Base-by-base conservation (phyloP, 2,888 invertebrate species). In the Cryptocephalus primarius region DNA sequence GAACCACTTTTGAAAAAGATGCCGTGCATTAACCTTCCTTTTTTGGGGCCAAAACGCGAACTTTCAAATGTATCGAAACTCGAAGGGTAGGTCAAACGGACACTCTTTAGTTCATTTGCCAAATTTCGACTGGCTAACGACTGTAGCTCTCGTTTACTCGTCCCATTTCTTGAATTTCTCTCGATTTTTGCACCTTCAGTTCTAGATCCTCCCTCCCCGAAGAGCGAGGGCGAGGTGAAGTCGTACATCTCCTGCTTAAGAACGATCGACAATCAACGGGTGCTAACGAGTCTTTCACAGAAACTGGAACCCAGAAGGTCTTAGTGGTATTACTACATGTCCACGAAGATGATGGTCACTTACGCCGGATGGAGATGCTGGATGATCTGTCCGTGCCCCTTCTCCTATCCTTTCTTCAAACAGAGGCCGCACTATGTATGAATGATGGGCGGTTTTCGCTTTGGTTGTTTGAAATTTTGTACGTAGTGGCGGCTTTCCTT, bases 221-320 rank as follows among this genome's bases (percentile, higher is more conserved):
- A 84, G 63, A 80, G 80, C 60, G 81, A 83, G 61, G 75, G 76
- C 40, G 84, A 85, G 63, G 78, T 83, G 31, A 76, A 79, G 53
- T 73, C 79, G 10, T 85, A 83, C 67, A 80, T 85, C 54, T 77
- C 82, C 60, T 82, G 83, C 65, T 73, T 88, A 58, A 75, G 83
- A 57, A 82, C 84, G 44, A 85, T 88, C 61, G 88, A 89, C 72
- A 86, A 87, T 73, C 87, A 88, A 66, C 72, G 84, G 58, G 76
- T 80, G 42, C 69, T 89, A 47, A 85, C 83, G 49, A 80, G 82
- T 60, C 75, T 88, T 67, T 88, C 88, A n/a, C 83, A 86, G 65
- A 82, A 83, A 68, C 70, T 85, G 60, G 87, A 87, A 68, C 80
- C 81, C 48, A 73, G 77, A 55, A 70, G 80, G 54, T 73, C 74